Evolutionary conservation across 2,113 vertebrate species (phyloP).

Genomic region (Nerophis lumbriciformis): DNA sequence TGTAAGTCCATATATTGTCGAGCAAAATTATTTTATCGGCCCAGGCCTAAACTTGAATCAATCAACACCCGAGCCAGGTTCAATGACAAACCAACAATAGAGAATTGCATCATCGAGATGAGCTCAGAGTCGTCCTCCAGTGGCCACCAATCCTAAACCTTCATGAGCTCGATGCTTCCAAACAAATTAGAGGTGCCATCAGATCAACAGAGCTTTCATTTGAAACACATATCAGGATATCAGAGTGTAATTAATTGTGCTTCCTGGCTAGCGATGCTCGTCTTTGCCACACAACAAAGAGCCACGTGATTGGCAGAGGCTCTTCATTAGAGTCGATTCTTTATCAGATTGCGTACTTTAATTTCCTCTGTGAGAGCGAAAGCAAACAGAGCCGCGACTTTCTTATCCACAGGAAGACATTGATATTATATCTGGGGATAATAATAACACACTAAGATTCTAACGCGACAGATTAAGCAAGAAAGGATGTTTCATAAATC

Average conservation of each 20-base stretch:
- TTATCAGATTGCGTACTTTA: slow-evolving; percentile 53
- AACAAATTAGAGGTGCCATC: slow-evolving; percentile 48
- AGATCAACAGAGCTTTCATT: slow-evolving; percentile 46
- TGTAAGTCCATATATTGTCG: no score
- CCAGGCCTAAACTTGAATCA: no score
- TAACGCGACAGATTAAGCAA: slow-evolving; percentile 27
- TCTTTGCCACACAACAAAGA: slow-evolving; percentile 30
- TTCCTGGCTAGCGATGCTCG: slow-evolving; percentile 32
- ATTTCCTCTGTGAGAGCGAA: slow-evolving; percentile 47
- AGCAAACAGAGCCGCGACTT: slow-evolving; percentile 13
- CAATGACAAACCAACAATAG: no score
- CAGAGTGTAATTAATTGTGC: slow-evolving; percentile 49
- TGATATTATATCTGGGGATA: slow-evolving; percentile 23
- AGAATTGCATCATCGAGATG: no score
- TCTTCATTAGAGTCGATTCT: slow-evolving; percentile 40
- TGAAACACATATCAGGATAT: slow-evolving; percentile 34
- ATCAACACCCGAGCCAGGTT: no score
- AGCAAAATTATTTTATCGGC: no score
- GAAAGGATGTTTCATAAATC: slow-evolving; percentile 23
- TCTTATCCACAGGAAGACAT: slow-evolving; percentile 9
- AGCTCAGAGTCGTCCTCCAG: no score
- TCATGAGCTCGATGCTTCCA: slow-evolving; percentile 14
- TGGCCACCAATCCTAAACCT: no score
- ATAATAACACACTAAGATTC: slow-evolving; percentile 16
- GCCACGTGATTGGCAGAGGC: slow-evolving; percentile 26